phyloP scores from a whole-genome alignment of 2,113 vertebrate species.

The Melanerpes aurifrons region DNA sequence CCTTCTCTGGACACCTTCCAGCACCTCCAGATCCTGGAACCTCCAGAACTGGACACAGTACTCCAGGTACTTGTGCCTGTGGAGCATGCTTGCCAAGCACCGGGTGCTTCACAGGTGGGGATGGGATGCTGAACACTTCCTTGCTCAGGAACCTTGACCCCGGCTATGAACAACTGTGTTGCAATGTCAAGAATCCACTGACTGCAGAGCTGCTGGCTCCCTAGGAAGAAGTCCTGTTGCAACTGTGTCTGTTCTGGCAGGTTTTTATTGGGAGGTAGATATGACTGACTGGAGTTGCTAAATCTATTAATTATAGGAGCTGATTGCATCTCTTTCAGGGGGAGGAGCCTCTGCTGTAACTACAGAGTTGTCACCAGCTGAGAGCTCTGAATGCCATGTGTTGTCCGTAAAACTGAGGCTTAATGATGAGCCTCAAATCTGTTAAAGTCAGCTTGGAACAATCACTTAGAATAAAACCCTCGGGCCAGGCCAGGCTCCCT shows the following conservation, averaged over 20 bases:
- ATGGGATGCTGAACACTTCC: not conserved
- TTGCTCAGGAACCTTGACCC: not conserved
- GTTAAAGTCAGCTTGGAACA: slow-evolving; percentile 3
- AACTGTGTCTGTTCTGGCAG: not conserved
- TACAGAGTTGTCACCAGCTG: not conserved
- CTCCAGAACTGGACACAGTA: too few species aligned
- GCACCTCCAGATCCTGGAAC: too few species aligned
- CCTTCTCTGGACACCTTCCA: too few species aligned
- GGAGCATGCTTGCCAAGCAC: not conserved
- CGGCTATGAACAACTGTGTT: not conserved
- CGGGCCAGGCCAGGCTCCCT: not conserved
- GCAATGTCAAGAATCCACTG: not conserved
- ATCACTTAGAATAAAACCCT: not conserved
- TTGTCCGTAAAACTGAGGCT: not conserved
- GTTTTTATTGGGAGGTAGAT: not conserved
- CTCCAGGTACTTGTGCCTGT: too few species aligned
- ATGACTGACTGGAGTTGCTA: not conserved
- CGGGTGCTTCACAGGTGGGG: not conserved
- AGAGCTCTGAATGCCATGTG: not conserved
- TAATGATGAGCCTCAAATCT: not conserved
- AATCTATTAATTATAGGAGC: not conserved
- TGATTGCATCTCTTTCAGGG: not conserved
- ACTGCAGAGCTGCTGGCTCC: not conserved
- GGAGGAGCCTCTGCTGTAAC: not conserved
- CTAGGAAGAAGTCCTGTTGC: not conserved